A percentile compares a stretch with the other conserved stretches of the same genome.
phyloP scores from a whole-genome alignment of 2,888 invertebrate species.

The Buathra laborator region DNA sequence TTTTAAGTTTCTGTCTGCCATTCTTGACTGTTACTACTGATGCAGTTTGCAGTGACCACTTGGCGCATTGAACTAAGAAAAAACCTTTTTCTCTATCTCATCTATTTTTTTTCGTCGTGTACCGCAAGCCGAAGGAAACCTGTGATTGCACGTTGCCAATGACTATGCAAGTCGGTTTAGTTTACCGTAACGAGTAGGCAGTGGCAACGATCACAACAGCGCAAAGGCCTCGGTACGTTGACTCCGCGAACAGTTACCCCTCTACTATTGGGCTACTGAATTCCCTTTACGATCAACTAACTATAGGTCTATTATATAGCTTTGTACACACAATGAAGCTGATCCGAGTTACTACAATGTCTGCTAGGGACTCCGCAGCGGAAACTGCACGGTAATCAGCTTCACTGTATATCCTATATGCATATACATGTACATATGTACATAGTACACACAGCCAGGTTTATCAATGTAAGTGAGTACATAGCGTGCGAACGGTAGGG shows the following conservation, averaged over 20 bases:
- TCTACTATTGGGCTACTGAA: slow-evolving; percentile 56
- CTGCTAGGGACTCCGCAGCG: not conserved
- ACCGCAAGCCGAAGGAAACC: not conserved
- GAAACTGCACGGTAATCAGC: slow-evolving; percentile 48
- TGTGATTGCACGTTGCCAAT: slow-evolving; percentile 26
- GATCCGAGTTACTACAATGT: slow-evolving; percentile 35
- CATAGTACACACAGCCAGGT: not conserved
- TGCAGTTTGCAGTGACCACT: not conserved
- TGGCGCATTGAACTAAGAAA: not conserved
- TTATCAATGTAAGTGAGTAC: slow-evolving; percentile 31
- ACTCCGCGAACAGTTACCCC: slow-evolving; percentile 60
- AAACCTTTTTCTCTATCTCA: not conserved
- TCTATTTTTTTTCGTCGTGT: not conserved
- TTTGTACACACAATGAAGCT: slow-evolving; percentile 34
- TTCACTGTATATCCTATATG: slow-evolving; percentile 21
- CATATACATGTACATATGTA: not conserved
- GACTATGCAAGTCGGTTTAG: slow-evolving; percentile 32
- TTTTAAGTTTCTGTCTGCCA: not conserved
- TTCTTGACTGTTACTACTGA: not conserved
- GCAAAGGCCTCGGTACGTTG: slow-evolving; percentile 61
- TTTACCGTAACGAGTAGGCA: slow-evolving; percentile 13
- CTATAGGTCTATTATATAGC: slow-evolving; percentile 6
- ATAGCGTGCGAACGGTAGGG: slow-evolving; percentile 61
- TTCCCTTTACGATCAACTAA: slow-evolving; percentile 56
- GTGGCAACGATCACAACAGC: slow-evolving; percentile 36